Conservation (phyloP, 2,113 vertebrate species). For the Prunella himalayana region DNA sequence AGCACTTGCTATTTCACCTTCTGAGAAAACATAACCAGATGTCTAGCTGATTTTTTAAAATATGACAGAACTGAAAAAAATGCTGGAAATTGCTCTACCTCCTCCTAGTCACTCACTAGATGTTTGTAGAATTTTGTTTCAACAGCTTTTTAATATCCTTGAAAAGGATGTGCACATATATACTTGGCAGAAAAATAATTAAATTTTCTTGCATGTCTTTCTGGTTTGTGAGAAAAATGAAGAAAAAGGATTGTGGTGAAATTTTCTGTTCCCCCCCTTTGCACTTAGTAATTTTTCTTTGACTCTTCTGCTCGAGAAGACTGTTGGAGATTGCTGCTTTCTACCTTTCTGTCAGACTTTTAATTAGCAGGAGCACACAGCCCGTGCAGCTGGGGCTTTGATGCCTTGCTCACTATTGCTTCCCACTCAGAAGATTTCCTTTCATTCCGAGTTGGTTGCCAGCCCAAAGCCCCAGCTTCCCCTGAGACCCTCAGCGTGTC, state of each 20-base stretch:
- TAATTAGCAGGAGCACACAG: slow-evolving; percentile 25
- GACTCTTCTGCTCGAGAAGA: neutral
- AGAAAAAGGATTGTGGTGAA: neutral
- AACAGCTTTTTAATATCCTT: neutral
- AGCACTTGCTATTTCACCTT: neutral
- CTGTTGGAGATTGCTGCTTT: neutral
- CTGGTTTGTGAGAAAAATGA: neutral
- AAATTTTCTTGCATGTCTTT: neutral
- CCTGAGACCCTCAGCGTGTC: slow-evolving; percentile 36
- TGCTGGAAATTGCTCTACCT: neutral
- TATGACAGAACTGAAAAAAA: neutral
- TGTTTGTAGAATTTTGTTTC: neutral
- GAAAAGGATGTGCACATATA: neutral
- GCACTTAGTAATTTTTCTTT: neutral
- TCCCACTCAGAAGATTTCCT: slow-evolving; percentile 43
- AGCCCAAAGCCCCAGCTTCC: slow-evolving; percentile 35
- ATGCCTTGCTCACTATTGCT: slow-evolving; percentile 7
- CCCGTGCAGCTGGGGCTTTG: slow-evolving; percentile 31
- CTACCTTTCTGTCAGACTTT: slow-evolving; percentile 37
- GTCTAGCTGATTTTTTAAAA: neutral
- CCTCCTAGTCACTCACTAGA: neutral
- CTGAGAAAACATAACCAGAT: neutral
- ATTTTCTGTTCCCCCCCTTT: neutral
- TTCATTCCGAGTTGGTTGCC: slow-evolving; percentile 69
- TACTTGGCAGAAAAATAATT: neutral